Percentiles rank a stretch among this genome's conserved stretches.
Evolutionary conservation across 2,797 vertebrate genomes (phyloP).

Genomic region (Bufotes viridis): DNA sequence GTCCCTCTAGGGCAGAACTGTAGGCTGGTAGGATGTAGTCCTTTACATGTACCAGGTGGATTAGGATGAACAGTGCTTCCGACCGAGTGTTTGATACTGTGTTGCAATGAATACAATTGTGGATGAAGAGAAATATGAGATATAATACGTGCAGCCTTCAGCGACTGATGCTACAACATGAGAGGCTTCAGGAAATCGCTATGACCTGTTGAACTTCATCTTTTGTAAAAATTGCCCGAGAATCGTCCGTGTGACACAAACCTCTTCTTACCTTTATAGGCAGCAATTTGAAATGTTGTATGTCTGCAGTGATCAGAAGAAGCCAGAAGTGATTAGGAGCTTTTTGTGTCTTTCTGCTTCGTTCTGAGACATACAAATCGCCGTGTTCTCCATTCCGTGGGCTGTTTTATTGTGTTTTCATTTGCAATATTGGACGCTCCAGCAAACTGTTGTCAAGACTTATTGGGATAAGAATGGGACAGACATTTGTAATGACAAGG

Average conservation of each 20-base stretch:
- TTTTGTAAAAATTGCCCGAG: neutral
- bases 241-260: neutral
- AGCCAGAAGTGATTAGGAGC: constrained; percentile 9
- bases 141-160: neutral
- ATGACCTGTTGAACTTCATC: neutral
- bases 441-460: constrained; percentile 26
- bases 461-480: constrained; percentile 33
- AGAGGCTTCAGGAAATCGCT: neutral
- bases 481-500: constrained; percentile 50
- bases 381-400: neutral
- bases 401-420: constrained; percentile 34
- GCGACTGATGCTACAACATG: neutral
- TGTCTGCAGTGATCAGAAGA: neutral
- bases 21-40: too few relatives aligned
- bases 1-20: too few relatives aligned
- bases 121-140: neutral
- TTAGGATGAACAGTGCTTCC: too few relatives aligned
- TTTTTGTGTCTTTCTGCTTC: neutral
- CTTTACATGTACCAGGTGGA: too few relatives aligned
- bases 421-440: constrained; percentile 24
- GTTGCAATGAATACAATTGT: neutral
- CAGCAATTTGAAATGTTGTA: neutral
- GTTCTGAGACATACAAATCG: neutral
- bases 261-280: neutral
- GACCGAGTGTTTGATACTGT: neutral